Evolutionary conservation across 2,888 invertebrate genomes (phyloP), one percentile per base, ranked within the genome.

Genomic region (Psococerastis gibbosa): DNA sequence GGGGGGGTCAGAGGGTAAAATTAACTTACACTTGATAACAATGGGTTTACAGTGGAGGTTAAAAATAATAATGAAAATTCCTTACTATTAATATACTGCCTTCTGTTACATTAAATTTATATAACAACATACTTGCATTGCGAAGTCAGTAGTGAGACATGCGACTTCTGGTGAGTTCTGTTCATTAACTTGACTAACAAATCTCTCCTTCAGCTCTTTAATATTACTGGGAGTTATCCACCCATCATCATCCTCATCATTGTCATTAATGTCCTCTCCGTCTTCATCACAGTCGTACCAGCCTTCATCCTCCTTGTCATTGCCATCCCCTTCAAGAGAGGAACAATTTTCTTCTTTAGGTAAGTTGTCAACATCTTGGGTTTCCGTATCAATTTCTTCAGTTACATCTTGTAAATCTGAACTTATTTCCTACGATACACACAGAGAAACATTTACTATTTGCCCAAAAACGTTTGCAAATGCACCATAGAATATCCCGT

Each of bases 131-230:
- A 70, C 71, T 66, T 95, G 95, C 75, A 98, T 85, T 0, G 97
- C 91, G 69, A 91, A 98, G 65, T 98, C 98, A 44, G 87, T 88
- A 6, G 95, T 94, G 53, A 98, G 74, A 57, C 97, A 97, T 0
- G 89, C 95, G 20, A 97, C 92, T 50, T 66, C 66, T 1, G 78
- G 76, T 43, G 68, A 56, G 51, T 72, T 71, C 32, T 78, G 75
- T 50, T 75, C 74, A 50, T 72, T 61, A 2, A 60, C 61, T 43
- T 75, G 73, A 5, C 70, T 65, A 50, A 75, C 72, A 59, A 83
- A 71, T 56, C 77, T 72, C 54, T 76, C 76, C 56, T 79, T 82
- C 13, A 80, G 73, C 52, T 71, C 68, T 49, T 69, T 68, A 17
- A 94, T 65, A 61, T 95, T 97, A 3, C 71, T 69, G 44, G 84